A percentile compares a stretch with the other conserved stretches of the same genome.
Evolutionary conservation across 1,140 invertebrate genomes (phyloP).

Genomic region (Caerostris extrusa): DNA sequence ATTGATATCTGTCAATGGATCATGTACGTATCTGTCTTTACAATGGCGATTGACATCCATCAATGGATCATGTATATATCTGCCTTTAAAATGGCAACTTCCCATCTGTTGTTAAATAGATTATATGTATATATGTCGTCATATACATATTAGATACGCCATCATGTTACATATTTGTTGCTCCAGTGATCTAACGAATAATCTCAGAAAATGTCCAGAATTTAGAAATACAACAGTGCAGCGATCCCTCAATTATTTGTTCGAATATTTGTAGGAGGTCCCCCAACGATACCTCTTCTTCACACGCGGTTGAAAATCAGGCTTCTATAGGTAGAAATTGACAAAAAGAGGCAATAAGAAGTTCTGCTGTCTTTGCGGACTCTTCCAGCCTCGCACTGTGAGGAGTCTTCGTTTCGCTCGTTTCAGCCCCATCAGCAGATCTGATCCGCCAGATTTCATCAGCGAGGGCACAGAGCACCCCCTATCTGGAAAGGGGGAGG

Average conservation of each 20-base stretch:
- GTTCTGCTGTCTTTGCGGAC: slow-evolving; percentile 31
- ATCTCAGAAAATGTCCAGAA: too few relatives aligned
- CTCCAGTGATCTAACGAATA: too few relatives aligned
- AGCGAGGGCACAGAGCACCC: neutral
- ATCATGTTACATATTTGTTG: too few relatives aligned
- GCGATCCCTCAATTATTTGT: neutral
- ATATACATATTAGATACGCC: too few relatives aligned
- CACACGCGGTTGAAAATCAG: slow-evolving; percentile 57
- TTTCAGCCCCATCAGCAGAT: slow-evolving; percentile 46
- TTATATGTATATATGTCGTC: too few relatives aligned
- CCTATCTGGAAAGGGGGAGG: neutral
- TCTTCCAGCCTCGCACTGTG: neutral
- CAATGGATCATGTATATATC: too few relatives aligned
- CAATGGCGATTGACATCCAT: too few relatives aligned
- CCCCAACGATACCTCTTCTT: slow-evolving; percentile 7
- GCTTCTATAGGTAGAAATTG: slow-evolving; percentile 56
- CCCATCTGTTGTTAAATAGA: too few relatives aligned
- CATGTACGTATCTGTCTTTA: too few relatives aligned
- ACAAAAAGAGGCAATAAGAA: slow-evolving; percentile 63
- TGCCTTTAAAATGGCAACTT: too few relatives aligned
- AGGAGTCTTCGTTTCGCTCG: neutral
- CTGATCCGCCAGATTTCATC: slow-evolving; percentile 48
- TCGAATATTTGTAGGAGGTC: neutral
- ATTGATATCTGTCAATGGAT: too few relatives aligned
- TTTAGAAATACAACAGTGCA: too few relatives aligned